phyloP scores from a whole-genome alignment of 2,113 vertebrate genomes.

The Petromus typicus region DNA sequence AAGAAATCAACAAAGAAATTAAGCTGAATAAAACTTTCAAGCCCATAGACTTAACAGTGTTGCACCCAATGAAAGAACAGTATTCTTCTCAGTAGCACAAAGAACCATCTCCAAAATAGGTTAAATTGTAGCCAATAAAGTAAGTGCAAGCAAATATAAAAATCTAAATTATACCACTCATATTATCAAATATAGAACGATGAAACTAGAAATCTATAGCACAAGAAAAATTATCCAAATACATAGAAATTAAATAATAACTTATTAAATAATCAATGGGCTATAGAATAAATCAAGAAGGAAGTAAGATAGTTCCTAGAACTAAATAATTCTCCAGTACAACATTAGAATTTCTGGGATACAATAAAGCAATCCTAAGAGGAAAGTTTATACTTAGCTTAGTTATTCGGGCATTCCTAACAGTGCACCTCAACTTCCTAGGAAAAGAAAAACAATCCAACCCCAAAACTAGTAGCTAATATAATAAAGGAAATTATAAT shows the following conservation, averaged over 20 bases:
- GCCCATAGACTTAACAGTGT: background rate
- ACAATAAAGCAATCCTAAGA: background rate
- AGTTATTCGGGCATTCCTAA: too few species aligned
- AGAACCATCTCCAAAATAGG: background rate
- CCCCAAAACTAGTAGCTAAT: background rate
- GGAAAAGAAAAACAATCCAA: background rate
- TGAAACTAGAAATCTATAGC: background rate
- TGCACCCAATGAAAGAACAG: background rate
- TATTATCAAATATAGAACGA: background rate
- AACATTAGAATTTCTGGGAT: background rate
- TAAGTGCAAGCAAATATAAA: background rate
- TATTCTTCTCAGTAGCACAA: background rate
- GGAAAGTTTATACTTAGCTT: background rate
- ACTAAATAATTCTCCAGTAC: background rate
- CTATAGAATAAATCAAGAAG: background rate
- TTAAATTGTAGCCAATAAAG: background rate
- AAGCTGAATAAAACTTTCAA: background rate
- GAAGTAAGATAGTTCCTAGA: background rate
- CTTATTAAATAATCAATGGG: background rate
- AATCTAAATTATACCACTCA: background rate
- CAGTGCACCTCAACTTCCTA: background rate
- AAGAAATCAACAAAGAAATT: background rate
- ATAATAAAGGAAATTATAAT: background rate
- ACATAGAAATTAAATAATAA: background rate
- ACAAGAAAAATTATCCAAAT: background rate